Evolutionary conservation across 2,888 invertebrate species (phyloP), one percentile per base, ranked within the genome.

Genomic region (Gymnosoma rotundatum): DNA sequence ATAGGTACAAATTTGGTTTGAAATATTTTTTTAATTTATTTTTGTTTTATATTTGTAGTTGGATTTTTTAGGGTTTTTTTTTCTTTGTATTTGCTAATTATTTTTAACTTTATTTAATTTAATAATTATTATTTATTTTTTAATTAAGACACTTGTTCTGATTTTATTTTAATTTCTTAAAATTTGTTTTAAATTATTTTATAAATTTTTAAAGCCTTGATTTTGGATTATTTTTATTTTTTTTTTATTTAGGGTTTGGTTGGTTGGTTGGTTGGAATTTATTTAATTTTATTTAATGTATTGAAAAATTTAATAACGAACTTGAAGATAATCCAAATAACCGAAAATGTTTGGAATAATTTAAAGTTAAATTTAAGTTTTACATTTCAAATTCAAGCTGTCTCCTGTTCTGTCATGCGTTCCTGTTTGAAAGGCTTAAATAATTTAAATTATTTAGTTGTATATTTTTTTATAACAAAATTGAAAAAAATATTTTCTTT

Each of bases 51-150:
- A 60, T 69, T 72, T 76, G 72, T 72, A 66, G 21, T 78, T 83
- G 87, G 87, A 58, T 66, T 66, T 38, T 78, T 86, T 83, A 81
- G 88, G 88, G 88, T 88, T 38, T 38, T 88, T 88, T 87, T 87
- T 87, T n/a, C n/a, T 25, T 25, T 25, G 25, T 89, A 89, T 89
- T 89, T 90, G 88, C 89, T 89, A 89, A 87, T 89, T 76, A 75
- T n/a, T n/a, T n/a, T n/a, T 79, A 83, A 66, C 76, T 73, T 83
- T 82, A 58, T 69, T 32, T 64, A 58, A 54, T 74, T 72, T 78
- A 73, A 50, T 74, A 69, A 50, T 69, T 78, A 72, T 56, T 74
- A 63, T 42, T 61, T 80, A 72, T 83, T 82, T 84, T 76, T 52
- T 78, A 69, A 86, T 89, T 86, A 83, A 87, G 78, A 84, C 81